phyloP scores from a whole-genome alignment of 2,113 vertebrate genomes.

The Nannospalax galili region DNA sequence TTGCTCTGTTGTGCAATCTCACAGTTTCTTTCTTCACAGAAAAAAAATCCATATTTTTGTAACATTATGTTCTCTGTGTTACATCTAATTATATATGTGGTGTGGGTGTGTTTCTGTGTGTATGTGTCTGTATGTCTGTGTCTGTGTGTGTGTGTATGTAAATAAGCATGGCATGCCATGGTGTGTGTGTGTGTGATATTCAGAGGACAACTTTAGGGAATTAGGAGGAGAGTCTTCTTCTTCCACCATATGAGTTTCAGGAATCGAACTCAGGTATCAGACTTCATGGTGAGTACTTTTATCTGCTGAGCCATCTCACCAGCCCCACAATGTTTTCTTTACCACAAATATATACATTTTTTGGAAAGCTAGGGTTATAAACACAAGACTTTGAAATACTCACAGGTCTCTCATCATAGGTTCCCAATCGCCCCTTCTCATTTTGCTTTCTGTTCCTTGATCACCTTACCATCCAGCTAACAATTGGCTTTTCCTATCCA shows the following conservation, averaged over 20 bases:
- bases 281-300: not conserved
- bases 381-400: not conserved
- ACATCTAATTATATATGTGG: not conserved
- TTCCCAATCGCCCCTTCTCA: not conserved
- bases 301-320: not conserved
- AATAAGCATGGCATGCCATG: not conserved
- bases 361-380: conserved; percentile 12
- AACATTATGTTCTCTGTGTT: not conserved
- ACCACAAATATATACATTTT: conserved; percentile 1
- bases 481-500: not conserved
- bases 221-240: not conserved
- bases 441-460: not conserved
- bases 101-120: no score
- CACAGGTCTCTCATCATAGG: not conserved
- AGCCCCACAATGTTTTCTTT: not conserved
- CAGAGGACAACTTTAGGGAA: not conserved
- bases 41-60: not conserved
- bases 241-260: not conserved
- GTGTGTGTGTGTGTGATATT: not conserved
- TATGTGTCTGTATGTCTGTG: no score
- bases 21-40: not conserved
- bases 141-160: not conserved
- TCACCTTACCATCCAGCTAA: not conserved
- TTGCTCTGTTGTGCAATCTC: not conserved
- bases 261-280: not conserved